A percentile compares a stretch with the other conserved stretches of the same genome.
Evolutionary conservation across 2,113 vertebrate species (phyloP).

Genomic region (Rhea americana): DNA sequence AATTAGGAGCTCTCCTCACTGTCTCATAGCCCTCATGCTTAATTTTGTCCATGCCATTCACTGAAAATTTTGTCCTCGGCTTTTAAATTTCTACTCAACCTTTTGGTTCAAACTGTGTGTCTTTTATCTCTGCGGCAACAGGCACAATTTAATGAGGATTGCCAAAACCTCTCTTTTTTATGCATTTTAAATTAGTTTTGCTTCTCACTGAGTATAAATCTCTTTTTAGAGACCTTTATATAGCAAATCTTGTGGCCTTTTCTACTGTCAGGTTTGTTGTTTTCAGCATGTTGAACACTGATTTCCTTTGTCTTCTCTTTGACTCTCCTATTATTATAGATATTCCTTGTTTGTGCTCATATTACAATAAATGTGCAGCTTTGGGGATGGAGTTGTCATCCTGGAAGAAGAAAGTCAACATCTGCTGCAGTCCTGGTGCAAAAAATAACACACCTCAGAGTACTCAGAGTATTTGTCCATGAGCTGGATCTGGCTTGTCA

Average conservation of each 20-base stretch:
- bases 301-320: background rate
- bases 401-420: background rate
- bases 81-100: conserved; percentile 37
- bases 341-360: background rate
- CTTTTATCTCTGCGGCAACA: conserved; percentile 46
- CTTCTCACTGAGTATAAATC: conserved; percentile 54
- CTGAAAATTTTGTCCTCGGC: conserved; percentile 1
- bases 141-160: conserved; percentile 38
- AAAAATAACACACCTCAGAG: background rate
- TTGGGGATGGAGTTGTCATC: background rate
- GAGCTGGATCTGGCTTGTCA: background rate
- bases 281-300: conserved; percentile 1
- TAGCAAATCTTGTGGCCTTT: conserved; percentile 13
- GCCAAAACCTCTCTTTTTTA: conserved; percentile 39
- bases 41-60: background rate
- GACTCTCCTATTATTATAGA: background rate
- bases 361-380: background rate
- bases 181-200: conserved; percentile 62
- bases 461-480: background rate
- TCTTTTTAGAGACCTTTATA: conserved; percentile 35
- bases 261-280: conserved; percentile 32
- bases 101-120: conserved; percentile 30
- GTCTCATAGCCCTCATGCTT: background rate
- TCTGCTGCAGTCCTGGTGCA: background rate
- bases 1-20: background rate